Percentiles rank a stretch among this genome's conserved stretches.
Conservation (phyloP, 2,888 invertebrate genomes). For the Leucozona laternaria region DNA sequence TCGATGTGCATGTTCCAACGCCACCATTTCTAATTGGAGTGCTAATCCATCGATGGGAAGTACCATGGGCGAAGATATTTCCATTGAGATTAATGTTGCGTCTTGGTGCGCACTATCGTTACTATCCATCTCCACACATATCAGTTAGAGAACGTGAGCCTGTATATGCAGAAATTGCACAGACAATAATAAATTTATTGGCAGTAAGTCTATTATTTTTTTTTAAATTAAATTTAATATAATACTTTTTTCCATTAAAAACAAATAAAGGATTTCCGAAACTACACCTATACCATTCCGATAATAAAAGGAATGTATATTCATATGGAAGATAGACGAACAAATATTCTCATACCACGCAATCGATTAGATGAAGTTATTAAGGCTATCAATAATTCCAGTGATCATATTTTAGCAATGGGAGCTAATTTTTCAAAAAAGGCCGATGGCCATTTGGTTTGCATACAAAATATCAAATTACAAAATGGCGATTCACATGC, state of each 20-base stretch:
- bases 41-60: constrained; percentile 88
- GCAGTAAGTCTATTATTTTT: constrained; percentile 84
- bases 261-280: constrained; percentile 89
- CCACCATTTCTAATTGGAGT: constrained; percentile 91
- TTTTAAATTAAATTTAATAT: background rate
- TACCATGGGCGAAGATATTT: constrained; percentile 89
- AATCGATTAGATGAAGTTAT: constrained; percentile 90
- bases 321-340: constrained; percentile 92
- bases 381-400: constrained; percentile 91
- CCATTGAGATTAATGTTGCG: constrained; percentile 90
- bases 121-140: constrained; percentile 93
- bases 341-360: constrained; percentile 89
- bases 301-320: constrained; percentile 90
- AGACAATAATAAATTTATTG: constrained; percentile 93
- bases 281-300: constrained; percentile 91
- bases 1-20: constrained; percentile 89
- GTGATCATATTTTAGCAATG: constrained; percentile 93
- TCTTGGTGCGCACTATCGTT: constrained; percentile 92
- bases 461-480: constrained; percentile 89
- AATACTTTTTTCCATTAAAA: constrained; percentile 71
- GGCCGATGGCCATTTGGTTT: constrained; percentile 94
- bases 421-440: constrained; percentile 91
- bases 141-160: constrained; percentile 91
- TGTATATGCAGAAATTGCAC: constrained; percentile 93
- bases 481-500: constrained; percentile 87